Evolutionary conservation across 2,113 vertebrate species (phyloP), one percentile per base, ranked within the genome.

Genomic region (Thunnus maccoyii): DNA sequence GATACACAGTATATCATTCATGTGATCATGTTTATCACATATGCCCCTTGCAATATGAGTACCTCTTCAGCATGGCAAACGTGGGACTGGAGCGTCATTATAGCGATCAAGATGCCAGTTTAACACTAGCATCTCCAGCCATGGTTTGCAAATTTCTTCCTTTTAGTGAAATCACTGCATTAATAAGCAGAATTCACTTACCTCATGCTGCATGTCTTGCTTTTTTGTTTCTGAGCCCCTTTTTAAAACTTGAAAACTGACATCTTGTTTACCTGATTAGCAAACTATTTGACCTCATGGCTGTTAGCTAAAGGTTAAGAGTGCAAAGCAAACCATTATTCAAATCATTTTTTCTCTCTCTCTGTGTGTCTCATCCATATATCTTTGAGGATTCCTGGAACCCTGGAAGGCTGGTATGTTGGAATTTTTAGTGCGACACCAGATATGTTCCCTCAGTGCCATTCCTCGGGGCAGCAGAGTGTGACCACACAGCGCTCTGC

Each of bases 391-490:
- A 44, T 54, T 82, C 68, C 68, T 56, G 20, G 47, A 72, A 72
- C 80, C 64, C 68, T 60, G 20, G 41, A 72, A 72, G 55, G 73
- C 64, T 84, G 81, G 36, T 77, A 83, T 79, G 83, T 56, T 60
- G 75, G 67, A 76, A 78, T 82, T 66, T 73, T 78, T 76, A 58
- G 56, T 63, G 65, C 9, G 65, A 89, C 67, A 77, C 44, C 57
- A 48, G 79, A 77, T 83, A 41, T 30, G 62, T 22, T 55, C 46
- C 47, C 17, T 32, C 5, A 5, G 50, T 67, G 47, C 61, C 68
- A 60, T 84, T 91, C 70, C 56, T 64, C 14, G 0, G 44, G 70
- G 78, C 68, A 68, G 71, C 74, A 32, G 61, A 84, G 76, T 72
- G 76, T 80, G 77, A 88, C 70, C 70, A 57, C 27, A n/a, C n/a